These are phyloP conservation scores for Lithophane ornitopus DNA, from an alignment of 2,888 invertebrate genomes.

Conservation along the genomic window DNA sequence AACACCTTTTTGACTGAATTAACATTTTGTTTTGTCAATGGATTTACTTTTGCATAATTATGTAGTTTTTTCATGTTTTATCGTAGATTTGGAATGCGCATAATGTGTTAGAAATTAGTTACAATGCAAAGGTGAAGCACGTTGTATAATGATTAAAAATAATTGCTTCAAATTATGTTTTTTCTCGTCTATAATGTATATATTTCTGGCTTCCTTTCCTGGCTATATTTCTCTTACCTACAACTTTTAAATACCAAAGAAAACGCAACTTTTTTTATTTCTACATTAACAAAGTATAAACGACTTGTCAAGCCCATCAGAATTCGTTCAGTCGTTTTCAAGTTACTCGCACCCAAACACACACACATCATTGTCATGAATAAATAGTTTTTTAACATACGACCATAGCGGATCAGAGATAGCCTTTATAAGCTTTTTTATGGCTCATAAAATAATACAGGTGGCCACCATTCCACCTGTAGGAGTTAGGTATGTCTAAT, in stretches of 20 bases:
- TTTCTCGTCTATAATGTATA: background rate
- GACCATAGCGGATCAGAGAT: constrained; percentile 50
- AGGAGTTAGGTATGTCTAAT: constrained; percentile 36
- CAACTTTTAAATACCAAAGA: background rate
- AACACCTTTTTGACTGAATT: constrained; percentile 65
- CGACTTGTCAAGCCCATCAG: constrained; percentile 3
- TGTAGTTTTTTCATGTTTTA: constrained; percentile 21
- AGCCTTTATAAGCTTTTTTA: constrained; percentile 59
- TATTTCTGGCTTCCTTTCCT: no score
- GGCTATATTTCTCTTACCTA: background rate
- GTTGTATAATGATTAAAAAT: background rate
- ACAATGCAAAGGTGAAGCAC: background rate
- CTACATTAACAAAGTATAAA: background rate
- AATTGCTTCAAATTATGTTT: constrained; percentile 1
- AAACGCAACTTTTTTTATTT: background rate
- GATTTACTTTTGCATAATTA: constrained; percentile 35
- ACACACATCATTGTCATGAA: constrained; percentile 44
- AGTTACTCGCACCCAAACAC: constrained; percentile 28
- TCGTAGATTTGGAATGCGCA: constrained; percentile 11
- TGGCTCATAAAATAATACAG: constrained; percentile 62
- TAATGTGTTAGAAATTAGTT: constrained; percentile 24
- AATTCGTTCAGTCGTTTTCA: constrained; percentile 15
- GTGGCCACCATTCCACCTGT: constrained; percentile 59
- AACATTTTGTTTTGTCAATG: constrained; percentile 55
- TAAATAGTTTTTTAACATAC: constrained; percentile 37